These are phyloP conservation scores for Anabacerthia variegaticeps DNA, from an alignment of 2,797 vertebrate species.

Conservation along the genomic window DNA sequence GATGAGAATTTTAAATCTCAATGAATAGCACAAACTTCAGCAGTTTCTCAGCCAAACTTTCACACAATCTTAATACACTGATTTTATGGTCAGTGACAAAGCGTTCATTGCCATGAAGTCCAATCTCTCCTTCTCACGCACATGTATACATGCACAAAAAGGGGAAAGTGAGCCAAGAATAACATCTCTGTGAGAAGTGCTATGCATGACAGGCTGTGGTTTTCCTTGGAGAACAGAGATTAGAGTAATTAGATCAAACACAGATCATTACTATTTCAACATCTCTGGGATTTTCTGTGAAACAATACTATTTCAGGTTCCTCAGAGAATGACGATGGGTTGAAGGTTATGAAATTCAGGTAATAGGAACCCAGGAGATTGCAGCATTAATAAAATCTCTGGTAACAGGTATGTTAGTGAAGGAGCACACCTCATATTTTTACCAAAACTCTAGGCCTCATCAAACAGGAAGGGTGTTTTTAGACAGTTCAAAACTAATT, in stretches of 20 bases:
- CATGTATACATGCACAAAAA: neutral
- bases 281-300: neutral
- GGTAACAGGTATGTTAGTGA: fast-evolving
- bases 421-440: neutral
- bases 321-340: neutral
- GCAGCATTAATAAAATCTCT: neutral
- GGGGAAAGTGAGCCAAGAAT: neutral
- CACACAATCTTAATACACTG: neutral
- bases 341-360: neutral
- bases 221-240: neutral
- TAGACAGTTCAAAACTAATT: neutral
- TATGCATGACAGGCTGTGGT: neutral
- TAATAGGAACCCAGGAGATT: neutral
- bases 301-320: neutral
- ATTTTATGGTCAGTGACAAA: neutral
- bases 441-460: neutral
- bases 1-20: neutral
- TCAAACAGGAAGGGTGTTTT: neutral
- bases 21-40: neutral
- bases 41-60: neutral
- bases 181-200: neutral
- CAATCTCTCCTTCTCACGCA: neutral
- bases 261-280: neutral
- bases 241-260: neutral
- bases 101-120: neutral